phyloP scores from a whole-genome alignment of 92 coral and sea anemone species.

The Blastomussa wellsi region DNA sequence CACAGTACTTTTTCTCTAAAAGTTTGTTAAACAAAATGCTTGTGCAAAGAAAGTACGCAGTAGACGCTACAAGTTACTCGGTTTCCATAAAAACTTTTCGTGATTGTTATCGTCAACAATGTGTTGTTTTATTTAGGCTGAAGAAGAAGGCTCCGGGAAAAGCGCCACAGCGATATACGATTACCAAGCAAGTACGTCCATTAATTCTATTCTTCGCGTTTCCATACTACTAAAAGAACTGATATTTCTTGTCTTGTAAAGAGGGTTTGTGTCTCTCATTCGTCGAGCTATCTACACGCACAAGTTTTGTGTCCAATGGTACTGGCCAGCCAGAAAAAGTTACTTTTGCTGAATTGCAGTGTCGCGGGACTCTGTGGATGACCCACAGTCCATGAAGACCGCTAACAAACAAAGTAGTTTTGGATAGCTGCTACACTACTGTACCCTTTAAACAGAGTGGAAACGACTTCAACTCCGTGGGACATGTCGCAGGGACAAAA shows the following conservation, averaged over 20 bases:
- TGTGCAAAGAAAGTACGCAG: too few species aligned
- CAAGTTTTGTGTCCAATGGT: background rate
- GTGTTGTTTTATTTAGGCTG: background rate
- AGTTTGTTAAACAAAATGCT: too few species aligned
- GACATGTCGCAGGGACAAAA: too few species aligned
- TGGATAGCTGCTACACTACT: too few species aligned
- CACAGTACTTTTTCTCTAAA: too few species aligned
- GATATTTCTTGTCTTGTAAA: background rate
- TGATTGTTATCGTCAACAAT: background rate
- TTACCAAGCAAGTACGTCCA: conserved; percentile 84
- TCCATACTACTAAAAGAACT: background rate
- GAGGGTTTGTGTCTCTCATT: background rate
- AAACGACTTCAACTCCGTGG: too few species aligned
- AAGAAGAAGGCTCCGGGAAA: conserved; percentile 41
- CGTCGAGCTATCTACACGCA: background rate
- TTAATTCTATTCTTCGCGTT: background rate
- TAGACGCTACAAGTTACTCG: too few species aligned
- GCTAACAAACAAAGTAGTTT: too few species aligned
- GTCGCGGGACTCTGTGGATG: too few species aligned
- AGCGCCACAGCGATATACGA: conserved; percentile 84
- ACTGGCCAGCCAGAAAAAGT: background rate
- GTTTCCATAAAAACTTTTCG: background rate
- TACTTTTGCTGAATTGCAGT: too few species aligned
- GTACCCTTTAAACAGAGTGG: too few species aligned
- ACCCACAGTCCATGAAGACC: too few species aligned